Evolutionary conservation across 2,888 invertebrate genomes (phyloP), one percentile per base, ranked within the genome.

Genomic region (Sturmia bella): DNA sequence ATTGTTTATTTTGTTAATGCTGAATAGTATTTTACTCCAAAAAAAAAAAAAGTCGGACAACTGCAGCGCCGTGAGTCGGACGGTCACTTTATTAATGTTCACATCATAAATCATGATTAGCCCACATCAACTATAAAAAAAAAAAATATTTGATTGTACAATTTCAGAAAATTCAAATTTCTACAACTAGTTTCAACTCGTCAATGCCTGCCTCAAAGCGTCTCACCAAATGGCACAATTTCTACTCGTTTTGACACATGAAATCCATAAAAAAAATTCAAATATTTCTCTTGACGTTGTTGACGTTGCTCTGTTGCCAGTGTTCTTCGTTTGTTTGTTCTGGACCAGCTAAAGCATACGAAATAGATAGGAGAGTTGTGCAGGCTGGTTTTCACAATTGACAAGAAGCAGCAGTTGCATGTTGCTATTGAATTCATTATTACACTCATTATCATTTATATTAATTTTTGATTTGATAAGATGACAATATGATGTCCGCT

Each of bases 41-140:
- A 7, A 37, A 19, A 12, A 17, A 43, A 4, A 19, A 17, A 45
- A 2, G 4, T 32, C 32, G 48, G 15, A 15, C 1, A 52, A 32
- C 50, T n/a, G 32, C 52, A 9, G 37, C 57, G 39, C 48, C 24
- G 39, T 7, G 39, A 27, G 41, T 52, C 37, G 41, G 41, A 61
- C 37, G 41, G 5, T 52, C 69, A 64, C 73, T 78, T 74, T 78
- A 78, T 82, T 82, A 66, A 70, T 78, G 74, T 73, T 74, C 82
- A 64, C 74, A 78, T 82, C 73, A 82, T 82, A 82, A 82, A 82
- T 82, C 82, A 64, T 78, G 77, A 78, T 82, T 74, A 82, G 77
- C 63, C 27, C 61, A 45, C 64, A 64, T 41, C 37, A 24, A 54
- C 41, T n/a, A 24, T 6, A 39, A 27, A 6, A 7, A 43, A 15